Base-by-base conservation (phyloP, 2,113 vertebrate species). In the Grallaria varia region DNA sequence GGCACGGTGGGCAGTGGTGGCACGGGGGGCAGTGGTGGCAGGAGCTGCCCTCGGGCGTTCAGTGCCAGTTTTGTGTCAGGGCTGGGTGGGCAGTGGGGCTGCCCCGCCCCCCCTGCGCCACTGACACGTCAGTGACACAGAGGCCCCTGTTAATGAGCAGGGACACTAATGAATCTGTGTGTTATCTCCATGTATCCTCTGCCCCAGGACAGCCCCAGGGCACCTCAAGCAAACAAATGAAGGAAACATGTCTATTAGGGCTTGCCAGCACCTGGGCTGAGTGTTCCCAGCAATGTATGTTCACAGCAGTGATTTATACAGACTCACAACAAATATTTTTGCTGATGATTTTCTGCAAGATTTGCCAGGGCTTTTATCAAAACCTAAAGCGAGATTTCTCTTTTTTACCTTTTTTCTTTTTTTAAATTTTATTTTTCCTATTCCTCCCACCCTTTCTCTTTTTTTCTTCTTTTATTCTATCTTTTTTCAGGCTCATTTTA, bases 101-200 rank as follows among this genome's bases (percentile, higher is more conserved):
- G 72, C 58, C 50, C 23, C 7, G 3, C n/a, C 8, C 4, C 73
- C 47, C 40, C 76, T 28, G 63, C 18, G 6, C 35, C 81, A 4
- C 58, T 31, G 75, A 77, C 85, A 47, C 64, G 49, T n/a, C 87
- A 73, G 69, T 35, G 84, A 7, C n/a, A 17, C 52, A 3, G 62
- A 56, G 87, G 71, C 9, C 93, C 80, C 1, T 1, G 55, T 55
- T 96, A 95, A 93, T 74, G 79, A 95, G 84, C 75, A 69, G 74
- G 60, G 82, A 47, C 84, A 67, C 63, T 93, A 94, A 96, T 77
- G 84, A 96, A 73, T 68, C 82, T 85, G 16, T 58, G 18, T 60
- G 74, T 93, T 87, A 42, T 50, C 53, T 62, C 74, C 19, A 1
- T 12, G 81, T 20, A 58, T 87, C 71, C 67, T 91, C 67, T 83